Evolutionary conservation across 2,888 invertebrate genomes (phyloP).

Genomic region (Heliconius hortense): DNA sequence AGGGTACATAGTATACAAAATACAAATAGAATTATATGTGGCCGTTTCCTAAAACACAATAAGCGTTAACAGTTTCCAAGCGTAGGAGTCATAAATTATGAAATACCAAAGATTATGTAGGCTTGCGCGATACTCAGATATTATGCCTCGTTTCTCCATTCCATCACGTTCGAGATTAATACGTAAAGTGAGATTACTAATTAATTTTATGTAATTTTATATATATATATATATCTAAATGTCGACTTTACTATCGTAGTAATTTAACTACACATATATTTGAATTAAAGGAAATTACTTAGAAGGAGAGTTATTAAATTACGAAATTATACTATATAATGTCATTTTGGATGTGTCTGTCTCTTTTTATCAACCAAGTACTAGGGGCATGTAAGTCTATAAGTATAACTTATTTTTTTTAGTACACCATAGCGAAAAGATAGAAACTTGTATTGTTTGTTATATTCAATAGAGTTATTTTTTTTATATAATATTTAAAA

Average conservation of each 20-base stretch:
- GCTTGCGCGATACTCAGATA: constrained; percentile 48
- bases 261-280: not conserved
- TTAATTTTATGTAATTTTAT: constrained; percentile 17
- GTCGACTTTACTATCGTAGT: not conserved
- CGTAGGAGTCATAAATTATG: constrained; percentile 47
- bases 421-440: too few species aligned
- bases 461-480: too few species aligned
- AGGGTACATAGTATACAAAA: not conserved
- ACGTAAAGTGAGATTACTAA: constrained; percentile 20
- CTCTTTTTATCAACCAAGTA: not conserved
- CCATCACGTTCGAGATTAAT: constrained; percentile 23
- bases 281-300: not conserved
- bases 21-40: constrained; percentile 10
- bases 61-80: constrained; percentile 36
- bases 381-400: too few species aligned
- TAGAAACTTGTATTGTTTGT: too few species aligned
- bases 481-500: too few species aligned
- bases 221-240: not conserved
- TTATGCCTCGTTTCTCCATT: constrained; percentile 47
- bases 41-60: not conserved
- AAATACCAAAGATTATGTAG: constrained; percentile 47
- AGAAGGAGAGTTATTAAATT: too few species aligned
- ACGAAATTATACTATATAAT: not conserved
- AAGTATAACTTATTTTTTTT: too few species aligned
- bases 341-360: not conserved